Percentiles rank a stretch among this genome's conserved stretches.
These are phyloP conservation scores for Andinoacara biseriatus DNA, from an alignment of 2,113 vertebrate genomes.

Conservation along the genomic window DNA sequence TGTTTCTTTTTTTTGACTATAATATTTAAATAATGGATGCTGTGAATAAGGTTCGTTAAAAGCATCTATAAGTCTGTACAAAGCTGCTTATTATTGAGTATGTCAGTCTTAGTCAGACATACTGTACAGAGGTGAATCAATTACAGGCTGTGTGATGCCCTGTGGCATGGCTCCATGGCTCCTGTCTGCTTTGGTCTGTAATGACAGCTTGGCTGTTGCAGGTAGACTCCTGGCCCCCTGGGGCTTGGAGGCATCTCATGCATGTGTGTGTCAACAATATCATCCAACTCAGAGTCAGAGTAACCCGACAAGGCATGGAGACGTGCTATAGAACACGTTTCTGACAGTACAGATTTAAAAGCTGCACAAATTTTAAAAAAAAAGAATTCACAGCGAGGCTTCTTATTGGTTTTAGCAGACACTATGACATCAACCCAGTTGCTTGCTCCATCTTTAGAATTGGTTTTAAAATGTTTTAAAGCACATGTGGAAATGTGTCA, in stretches of 20 bases:
- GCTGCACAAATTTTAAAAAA: not conserved
- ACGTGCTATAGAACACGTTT: not conserved
- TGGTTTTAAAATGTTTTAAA: not conserved
- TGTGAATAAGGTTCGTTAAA: not conserved
- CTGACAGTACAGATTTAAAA: not conserved
- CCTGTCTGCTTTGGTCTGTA: slow-evolving; percentile 43
- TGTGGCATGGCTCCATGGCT: not conserved
- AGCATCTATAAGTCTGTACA: not conserved
- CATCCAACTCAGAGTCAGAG: not conserved
- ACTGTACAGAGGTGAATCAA: slow-evolving; percentile 21
- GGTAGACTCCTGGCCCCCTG: slow-evolving; percentile 7
- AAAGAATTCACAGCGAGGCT: not conserved
- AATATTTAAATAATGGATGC: not conserved
- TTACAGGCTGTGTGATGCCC: slow-evolving; percentile 26
- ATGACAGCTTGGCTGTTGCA: slow-evolving; percentile 43
- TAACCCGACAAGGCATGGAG: not conserved
- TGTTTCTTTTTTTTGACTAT: not conserved
- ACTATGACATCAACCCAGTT: not conserved
- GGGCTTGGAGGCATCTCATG: not conserved
- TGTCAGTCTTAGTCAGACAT: not conserved
- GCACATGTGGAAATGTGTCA: not conserved
- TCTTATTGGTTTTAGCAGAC: not conserved
- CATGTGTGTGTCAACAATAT: slow-evolving; percentile 5
- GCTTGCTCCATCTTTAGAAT: not conserved
- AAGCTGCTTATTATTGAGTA: not conserved